A percentile compares a stretch with the other conserved stretches of the same genome.
These are phyloP conservation scores for Siniperca obscura DNA, from an alignment of 2,797 vertebrate species.

Conservation along the genomic window DNA sequence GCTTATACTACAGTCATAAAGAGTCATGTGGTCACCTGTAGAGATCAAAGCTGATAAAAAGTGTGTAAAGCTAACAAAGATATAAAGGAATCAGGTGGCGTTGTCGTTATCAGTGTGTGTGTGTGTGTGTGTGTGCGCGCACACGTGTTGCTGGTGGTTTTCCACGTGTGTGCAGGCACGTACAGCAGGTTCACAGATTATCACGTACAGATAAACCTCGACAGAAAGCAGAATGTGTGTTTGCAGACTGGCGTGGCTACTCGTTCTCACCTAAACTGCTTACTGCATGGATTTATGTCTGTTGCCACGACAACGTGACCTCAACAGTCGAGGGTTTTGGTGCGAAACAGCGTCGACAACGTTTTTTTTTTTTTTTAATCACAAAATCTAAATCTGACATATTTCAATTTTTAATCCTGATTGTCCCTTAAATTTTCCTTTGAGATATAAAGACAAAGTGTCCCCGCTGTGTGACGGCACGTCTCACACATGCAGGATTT, in stretches of 20 bases:
- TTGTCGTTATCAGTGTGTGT: background rate
- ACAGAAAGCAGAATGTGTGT: background rate
- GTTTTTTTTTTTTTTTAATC: too few relatives aligned
- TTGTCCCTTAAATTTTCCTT: too few relatives aligned
- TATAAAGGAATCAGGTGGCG: background rate
- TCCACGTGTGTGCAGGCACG: slow-evolving; percentile 42
- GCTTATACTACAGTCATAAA: background rate
- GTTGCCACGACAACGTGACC: slow-evolving; percentile 3
- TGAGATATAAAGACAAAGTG: too few relatives aligned
- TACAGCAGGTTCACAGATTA: slow-evolving; percentile 43
- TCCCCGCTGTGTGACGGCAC: too few relatives aligned
- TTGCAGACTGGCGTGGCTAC: slow-evolving; percentile 4
- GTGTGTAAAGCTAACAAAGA: background rate
- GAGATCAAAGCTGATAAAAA: background rate
- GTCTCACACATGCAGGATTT: too few relatives aligned
- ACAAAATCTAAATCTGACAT: background rate
- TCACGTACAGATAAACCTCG: slow-evolving; percentile 31
- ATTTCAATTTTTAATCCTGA: too few relatives aligned
- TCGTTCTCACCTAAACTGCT: slow-evolving; percentile 8
- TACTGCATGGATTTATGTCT: slow-evolving; percentile 1
- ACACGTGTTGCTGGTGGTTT: slow-evolving; percentile 20
- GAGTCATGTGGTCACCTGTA: background rate
- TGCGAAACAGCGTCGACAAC: background rate
- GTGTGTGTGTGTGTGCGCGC: slow-evolving; percentile 19
- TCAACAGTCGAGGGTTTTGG: background rate